Evolutionary conservation across 1,140 invertebrate genomes (phyloP).

Genomic region (Drosophila ficusphila): DNA sequence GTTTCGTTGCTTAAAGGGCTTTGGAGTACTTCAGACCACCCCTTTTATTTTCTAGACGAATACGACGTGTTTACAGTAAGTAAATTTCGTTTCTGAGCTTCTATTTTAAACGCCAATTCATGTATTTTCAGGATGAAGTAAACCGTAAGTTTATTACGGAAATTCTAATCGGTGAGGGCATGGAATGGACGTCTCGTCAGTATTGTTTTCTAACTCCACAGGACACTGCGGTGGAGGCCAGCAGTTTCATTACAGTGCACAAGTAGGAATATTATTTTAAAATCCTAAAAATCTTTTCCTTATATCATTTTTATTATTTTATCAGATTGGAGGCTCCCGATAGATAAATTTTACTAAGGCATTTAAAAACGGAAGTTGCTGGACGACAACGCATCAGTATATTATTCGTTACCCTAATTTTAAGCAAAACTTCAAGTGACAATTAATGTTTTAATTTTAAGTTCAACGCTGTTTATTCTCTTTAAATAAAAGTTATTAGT

Average conservation of each 20-base stretch:
- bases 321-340: conserved; percentile 60
- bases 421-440: not conserved
- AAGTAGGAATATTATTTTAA: conserved; percentile 49
- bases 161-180: conserved; percentile 88
- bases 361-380: conserved; percentile 20
- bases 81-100: conserved; percentile 74
- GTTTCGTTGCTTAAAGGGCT: conserved; percentile 96
- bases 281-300: too few relatives aligned
- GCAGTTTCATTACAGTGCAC: conserved; percentile 86
- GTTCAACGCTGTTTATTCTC: not conserved
- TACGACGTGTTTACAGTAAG: conserved; percentile 98
- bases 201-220: conserved; percentile 92
- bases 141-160: conserved; percentile 89
- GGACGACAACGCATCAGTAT: conserved; percentile 11
- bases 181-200: conserved; percentile 86
- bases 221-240: conserved; percentile 86
- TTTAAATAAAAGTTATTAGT: not conserved
- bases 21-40: conserved; percentile 95
- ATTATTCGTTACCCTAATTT: not conserved
- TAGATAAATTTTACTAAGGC: conserved; percentile 6
- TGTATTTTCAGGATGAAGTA: conserved; percentile 87
- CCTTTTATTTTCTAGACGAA: conserved; percentile 98
- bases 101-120: too few relatives aligned
- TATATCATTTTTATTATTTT: not conserved
- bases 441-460: not conserved